These are phyloP conservation scores for Tinea pellionella DNA, from an alignment of 2,888 invertebrate species.

Conservation along the genomic window DNA sequence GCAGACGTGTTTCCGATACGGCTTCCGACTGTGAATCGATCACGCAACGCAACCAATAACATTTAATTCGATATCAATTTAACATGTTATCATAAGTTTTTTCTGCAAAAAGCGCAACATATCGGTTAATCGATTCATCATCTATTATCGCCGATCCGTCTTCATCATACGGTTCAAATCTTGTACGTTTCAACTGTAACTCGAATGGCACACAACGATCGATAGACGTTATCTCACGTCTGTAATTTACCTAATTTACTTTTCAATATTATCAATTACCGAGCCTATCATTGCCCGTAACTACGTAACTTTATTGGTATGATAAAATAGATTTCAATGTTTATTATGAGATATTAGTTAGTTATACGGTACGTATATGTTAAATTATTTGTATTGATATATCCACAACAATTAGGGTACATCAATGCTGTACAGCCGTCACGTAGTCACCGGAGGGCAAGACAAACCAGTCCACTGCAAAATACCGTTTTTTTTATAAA, in stretches of 20 bases:
- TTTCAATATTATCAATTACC: neutral
- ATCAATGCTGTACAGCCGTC: slow-evolving; percentile 43
- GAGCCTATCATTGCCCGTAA: neutral
- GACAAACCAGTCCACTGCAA: slow-evolving; percentile 49
- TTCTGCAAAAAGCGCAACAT: slow-evolving; percentile 6
- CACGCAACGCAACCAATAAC: slow-evolving; percentile 37
- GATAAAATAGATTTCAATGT: neutral
- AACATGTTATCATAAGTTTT: neutral
- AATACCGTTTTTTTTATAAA: slow-evolving; percentile 56
- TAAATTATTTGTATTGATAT: slow-evolving; percentile 2
- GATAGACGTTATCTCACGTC: neutral
- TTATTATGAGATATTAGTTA: neutral
- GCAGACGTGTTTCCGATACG: slow-evolving; percentile 62
- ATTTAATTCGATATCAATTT: slow-evolving; percentile 9
- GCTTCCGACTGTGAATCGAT: slow-evolving; percentile 41
- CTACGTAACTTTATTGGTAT: neutral
- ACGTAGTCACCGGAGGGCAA: slow-evolving; percentile 42
- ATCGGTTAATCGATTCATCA: slow-evolving; percentile 7
- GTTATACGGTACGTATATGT: neutral
- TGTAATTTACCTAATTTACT: neutral
- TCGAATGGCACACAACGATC: neutral
- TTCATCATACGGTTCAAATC: neutral
- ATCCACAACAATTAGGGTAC: neutral
- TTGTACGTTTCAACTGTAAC: neutral
- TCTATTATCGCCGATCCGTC: slow-evolving; percentile 3